These are phyloP conservation scores for Ceyx margarethae DNA, from an alignment of 2,113 vertebrate genomes.

Conservation along the genomic window DNA sequence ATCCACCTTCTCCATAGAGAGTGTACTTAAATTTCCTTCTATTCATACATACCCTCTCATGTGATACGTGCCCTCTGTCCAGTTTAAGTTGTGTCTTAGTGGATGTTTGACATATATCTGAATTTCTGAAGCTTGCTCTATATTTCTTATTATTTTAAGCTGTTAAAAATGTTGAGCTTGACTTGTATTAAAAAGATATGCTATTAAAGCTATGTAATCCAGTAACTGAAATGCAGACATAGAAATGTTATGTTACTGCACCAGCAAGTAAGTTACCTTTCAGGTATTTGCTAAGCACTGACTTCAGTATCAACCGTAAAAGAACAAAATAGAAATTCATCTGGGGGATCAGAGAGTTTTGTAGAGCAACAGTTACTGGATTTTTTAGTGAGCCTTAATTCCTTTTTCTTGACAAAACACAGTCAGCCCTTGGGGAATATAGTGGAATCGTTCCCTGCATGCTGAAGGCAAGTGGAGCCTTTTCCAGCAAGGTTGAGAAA, in stretches of 20 bases:
- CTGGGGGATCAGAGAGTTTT: neutral
- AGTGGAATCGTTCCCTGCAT: neutral
- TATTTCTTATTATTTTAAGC: neutral
- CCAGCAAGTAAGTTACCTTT: neutral
- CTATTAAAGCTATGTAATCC: neutral
- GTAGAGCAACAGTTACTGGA: neutral
- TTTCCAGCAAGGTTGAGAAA: neutral
- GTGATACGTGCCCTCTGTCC: neutral
- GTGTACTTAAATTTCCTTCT: conserved; percentile 31
- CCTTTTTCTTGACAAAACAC: neutral
- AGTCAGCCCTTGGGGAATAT: neutral
- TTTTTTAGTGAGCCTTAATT: neutral
- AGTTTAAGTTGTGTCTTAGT: neutral
- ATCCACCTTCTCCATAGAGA: conserved; percentile 22
- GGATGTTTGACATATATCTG: neutral
- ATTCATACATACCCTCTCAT: neutral
- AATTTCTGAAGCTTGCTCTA: neutral
- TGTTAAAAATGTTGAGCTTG: neutral
- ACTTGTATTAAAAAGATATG: neutral
- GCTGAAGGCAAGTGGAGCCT: neutral
- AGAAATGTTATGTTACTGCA: neutral
- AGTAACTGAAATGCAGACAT: neutral
- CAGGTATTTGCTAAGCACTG: neutral
- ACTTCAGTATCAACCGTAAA: neutral
- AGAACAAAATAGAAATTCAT: neutral